A percentile compares a stretch with the other conserved stretches of the same genome.
phyloP scores from a whole-genome alignment of 2,113 vertebrate genomes.

The Indicator maculatus region DNA sequence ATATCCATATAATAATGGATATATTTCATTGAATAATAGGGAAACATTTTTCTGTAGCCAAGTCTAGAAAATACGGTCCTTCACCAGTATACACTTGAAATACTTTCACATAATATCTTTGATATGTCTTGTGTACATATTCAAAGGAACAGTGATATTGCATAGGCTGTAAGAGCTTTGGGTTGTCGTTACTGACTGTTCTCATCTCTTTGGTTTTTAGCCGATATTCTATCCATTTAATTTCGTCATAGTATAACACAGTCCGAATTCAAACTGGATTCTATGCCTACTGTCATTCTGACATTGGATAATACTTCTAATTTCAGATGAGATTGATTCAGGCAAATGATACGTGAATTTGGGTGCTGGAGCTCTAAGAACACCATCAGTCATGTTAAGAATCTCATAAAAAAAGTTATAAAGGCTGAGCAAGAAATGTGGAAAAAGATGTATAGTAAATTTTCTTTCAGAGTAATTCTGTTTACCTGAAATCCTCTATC shows the following conservation, averaged over 20 bases:
- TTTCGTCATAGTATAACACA: not conserved
- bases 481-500: not conserved
- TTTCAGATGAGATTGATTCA: not conserved
- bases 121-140: not conserved
- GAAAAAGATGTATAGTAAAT: not conserved
- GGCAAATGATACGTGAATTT: not conserved
- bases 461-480: not conserved
- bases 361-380: not conserved
- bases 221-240: not conserved
- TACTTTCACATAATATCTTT: not conserved
- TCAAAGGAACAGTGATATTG: not conserved
- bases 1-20: not conserved
- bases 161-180: not conserved
- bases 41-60: not conserved
- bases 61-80: not conserved
- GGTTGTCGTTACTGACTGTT: not conserved
- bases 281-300: not conserved
- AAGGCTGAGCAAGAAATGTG: not conserved
- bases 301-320: not conserved
- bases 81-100: not conserved
- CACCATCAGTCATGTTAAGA: not conserved
- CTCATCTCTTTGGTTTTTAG: not conserved
- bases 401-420: not conserved
- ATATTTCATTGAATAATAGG: not conserved
- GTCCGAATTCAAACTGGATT: not conserved